Evolutionary conservation across 2,113 vertebrate species (phyloP).

Genomic region (Cinclus mexicanus): DNA sequence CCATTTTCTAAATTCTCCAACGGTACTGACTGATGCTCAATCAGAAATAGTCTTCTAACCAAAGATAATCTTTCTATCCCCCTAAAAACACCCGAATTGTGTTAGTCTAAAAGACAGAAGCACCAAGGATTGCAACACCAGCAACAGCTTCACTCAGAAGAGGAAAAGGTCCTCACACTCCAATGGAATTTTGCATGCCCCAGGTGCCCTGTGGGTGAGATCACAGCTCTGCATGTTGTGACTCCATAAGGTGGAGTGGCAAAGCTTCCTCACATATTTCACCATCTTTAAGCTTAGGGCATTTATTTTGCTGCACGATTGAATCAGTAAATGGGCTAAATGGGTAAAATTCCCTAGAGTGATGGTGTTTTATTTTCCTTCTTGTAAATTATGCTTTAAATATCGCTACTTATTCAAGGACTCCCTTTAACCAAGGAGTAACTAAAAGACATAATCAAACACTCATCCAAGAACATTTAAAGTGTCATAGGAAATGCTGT

Average conservation of each 20-base stretch:
- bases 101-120: not conserved
- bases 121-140: not conserved
- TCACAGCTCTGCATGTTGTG: conserved; percentile 2
- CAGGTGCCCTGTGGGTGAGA: conserved; percentile 7
- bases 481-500: not conserved
- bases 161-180: not conserved
- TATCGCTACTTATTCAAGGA: not conserved
- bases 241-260: not conserved
- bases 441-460: not conserved
- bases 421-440: not conserved
- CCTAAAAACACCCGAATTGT: not conserved
- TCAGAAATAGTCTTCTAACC: not conserved
- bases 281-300: not conserved
- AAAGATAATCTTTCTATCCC: not conserved
- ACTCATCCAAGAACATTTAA: not conserved
- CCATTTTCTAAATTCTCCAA: not conserved
- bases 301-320: not conserved
- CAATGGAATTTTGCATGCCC: not conserved
- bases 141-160: not conserved
- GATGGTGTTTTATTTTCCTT: not conserved
- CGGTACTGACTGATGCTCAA: not conserved
- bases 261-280: not conserved
- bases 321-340: not conserved
- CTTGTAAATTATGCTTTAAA: not conserved
- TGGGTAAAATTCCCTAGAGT: not conserved